These are phyloP conservation scores for Plectrocnemia conspersa DNA, from an alignment of 1,140 invertebrate genomes.

Conservation along the genomic window DNA sequence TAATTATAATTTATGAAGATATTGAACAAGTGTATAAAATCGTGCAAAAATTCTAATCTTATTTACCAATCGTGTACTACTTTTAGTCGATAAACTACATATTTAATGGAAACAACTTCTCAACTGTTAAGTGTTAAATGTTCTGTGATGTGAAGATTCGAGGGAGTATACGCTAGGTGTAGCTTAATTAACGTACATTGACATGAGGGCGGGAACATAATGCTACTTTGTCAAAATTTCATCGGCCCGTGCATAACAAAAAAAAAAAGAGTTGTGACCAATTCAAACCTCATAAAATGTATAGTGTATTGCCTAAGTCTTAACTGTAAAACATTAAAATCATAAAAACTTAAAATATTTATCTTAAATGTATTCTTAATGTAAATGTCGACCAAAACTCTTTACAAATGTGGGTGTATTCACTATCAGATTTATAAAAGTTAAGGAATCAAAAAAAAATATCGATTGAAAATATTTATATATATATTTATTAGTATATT, in stretches of 20 bases:
- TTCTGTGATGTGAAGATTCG: conserved; percentile 33
- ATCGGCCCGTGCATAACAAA: too few species aligned
- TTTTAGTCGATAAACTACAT: too few species aligned
- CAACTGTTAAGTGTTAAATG: conserved; percentile 33
- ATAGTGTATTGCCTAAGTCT: conserved; percentile 31
- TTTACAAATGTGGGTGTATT: conserved; percentile 34
- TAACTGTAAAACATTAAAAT: conserved; percentile 24
- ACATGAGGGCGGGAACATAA: conserved; percentile 18
- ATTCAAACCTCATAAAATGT: conserved; percentile 33
- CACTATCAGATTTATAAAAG: conserved; percentile 32
- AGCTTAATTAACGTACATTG: conserved; percentile 29
- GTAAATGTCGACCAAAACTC: conserved; percentile 35
- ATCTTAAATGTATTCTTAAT: conserved; percentile 33
- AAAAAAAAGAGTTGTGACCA: conserved; percentile 28
- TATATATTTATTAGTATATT: conserved; percentile 22
- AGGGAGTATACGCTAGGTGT: conserved; percentile 36
- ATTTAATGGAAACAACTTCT: too few species aligned
- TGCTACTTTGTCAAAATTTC: background rate
- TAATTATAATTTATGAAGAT: too few species aligned
- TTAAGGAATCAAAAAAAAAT: conserved; percentile 30
- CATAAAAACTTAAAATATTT: conserved; percentile 20
- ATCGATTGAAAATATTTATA: conserved; percentile 11
- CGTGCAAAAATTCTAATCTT: too few species aligned
- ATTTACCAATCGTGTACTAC: too few species aligned
- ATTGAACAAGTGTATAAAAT: too few species aligned